Conservation (phyloP, 1,140 invertebrate species). For the Grapholita molesta region DNA sequence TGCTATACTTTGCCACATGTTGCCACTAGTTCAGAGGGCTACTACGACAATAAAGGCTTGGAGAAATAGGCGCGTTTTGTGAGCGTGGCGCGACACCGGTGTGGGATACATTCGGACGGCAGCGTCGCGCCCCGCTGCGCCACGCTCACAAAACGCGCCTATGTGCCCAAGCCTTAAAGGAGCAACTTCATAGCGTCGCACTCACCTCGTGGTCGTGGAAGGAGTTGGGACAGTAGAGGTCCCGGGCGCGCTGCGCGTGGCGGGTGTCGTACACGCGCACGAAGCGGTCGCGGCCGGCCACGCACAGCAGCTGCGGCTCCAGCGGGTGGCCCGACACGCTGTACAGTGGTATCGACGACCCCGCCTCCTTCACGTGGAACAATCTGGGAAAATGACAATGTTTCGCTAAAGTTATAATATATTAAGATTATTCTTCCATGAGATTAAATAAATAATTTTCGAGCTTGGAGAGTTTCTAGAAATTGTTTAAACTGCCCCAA, state of each 20-base stretch:
- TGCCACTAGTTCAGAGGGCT: too few relatives aligned
- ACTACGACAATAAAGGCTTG: too few relatives aligned
- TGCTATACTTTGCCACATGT: too few relatives aligned
- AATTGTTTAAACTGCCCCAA: too few relatives aligned
- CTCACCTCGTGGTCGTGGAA: constrained; percentile 33
- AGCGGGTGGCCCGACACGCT: constrained; percentile 92
- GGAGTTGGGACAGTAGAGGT: constrained; percentile 67
- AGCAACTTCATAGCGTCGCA: background rate
- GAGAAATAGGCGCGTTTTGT: too few relatives aligned
- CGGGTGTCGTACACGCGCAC: constrained; percentile 86
- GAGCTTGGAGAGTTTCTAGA: too few relatives aligned
- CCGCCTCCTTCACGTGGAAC: constrained; percentile 81
- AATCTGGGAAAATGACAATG: constrained; percentile 77
- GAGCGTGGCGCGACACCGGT: too few relatives aligned
- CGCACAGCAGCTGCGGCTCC: constrained; percentile 87
- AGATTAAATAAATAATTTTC: too few relatives aligned
- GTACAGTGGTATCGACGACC: constrained; percentile 85
- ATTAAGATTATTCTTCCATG: constrained; percentile 21
- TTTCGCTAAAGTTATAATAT: constrained; percentile 13
- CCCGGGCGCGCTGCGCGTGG: constrained; percentile 70
- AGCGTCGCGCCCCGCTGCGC: too few relatives aligned
- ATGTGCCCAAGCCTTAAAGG: too few relatives aligned
- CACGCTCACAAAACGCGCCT: too few relatives aligned
- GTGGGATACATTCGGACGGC: too few relatives aligned
- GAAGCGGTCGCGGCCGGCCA: constrained; percentile 84